Evolutionary conservation across 2,797 vertebrate species (phyloP).

Genomic region (Calcarius lapponicus): DNA sequence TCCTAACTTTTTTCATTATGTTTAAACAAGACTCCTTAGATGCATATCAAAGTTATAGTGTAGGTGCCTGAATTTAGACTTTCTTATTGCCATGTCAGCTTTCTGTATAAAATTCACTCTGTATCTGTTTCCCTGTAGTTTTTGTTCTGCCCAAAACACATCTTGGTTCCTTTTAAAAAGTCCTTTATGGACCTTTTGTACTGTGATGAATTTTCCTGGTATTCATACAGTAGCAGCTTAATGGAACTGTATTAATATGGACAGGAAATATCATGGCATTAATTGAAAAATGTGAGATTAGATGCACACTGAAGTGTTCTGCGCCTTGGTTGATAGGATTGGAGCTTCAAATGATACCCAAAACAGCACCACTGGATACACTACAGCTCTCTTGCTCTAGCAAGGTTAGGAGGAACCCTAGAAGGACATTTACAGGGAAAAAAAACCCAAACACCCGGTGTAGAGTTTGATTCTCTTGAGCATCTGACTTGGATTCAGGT

Average conservation of each 20-base stretch:
- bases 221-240: not conserved
- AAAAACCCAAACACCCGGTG: rapidly evolving
- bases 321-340: not conserved
- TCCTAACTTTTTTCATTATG: not conserved
- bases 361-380: not conserved
- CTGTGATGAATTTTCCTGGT: not conserved
- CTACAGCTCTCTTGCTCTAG: not conserved
- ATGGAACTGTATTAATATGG: not conserved
- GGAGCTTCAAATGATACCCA: not conserved
- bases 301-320: not conserved
- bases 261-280: not conserved
- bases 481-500: not conserved
- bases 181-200: not conserved
- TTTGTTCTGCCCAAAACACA: not conserved
- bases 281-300: not conserved
- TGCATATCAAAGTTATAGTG: not conserved
- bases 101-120: not conserved
- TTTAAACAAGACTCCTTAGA: not conserved
- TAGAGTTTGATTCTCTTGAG: not conserved
- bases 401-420: not conserved
- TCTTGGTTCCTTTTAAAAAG: not conserved
- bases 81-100: not conserved
- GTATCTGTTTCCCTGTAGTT: not conserved
- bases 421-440: not conserved
- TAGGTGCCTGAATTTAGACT: not conserved